These are phyloP conservation scores for Netelia inedita DNA, from an alignment of 2,888 invertebrate genomes.

Conservation along the genomic window DNA sequence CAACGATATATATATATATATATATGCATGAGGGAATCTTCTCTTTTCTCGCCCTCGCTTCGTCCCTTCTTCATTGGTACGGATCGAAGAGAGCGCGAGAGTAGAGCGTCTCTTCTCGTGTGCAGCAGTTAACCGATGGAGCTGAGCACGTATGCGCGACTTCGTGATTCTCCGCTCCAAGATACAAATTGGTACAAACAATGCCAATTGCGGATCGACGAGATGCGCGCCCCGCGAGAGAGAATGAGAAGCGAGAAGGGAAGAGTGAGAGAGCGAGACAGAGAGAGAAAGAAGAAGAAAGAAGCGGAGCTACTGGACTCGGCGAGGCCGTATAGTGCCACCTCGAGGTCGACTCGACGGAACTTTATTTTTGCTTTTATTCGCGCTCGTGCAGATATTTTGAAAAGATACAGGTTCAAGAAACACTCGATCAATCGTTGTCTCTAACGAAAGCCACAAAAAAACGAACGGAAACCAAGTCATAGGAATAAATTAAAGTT, in stretches of 20 bases:
- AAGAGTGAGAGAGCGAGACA: conserved; percentile 31
- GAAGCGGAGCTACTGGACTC: conserved; percentile 43
- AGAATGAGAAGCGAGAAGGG: conserved; percentile 29
- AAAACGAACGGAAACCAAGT: no score
- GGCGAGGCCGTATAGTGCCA: conserved; percentile 36
- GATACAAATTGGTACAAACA: conserved; percentile 76
- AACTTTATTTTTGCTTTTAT: conserved; percentile 39
- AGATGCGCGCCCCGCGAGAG: conserved; percentile 48
- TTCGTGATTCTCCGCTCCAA: conserved; percentile 71
- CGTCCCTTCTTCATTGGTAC: conserved; percentile 62
- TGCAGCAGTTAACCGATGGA: conserved; percentile 59
- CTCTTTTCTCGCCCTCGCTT: conserved; percentile 63
- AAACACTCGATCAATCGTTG: not conserved
- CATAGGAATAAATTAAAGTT: no score
- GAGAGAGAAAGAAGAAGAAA: conserved; percentile 34
- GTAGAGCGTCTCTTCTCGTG: conserved; percentile 53
- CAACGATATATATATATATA: not conserved
- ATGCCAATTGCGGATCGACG: conserved; percentile 73
- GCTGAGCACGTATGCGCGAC: conserved; percentile 68
- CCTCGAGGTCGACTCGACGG: conserved; percentile 23
- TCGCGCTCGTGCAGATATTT: conserved; percentile 5
- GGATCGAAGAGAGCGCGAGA: conserved; percentile 60
- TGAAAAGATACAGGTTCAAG: not conserved
- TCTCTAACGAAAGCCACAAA: no score
- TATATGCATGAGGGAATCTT: conserved; percentile 22